These are phyloP conservation scores for Drosophila santomea DNA, from an alignment of 1,140 invertebrate species.

Conservation along the genomic window DNA sequence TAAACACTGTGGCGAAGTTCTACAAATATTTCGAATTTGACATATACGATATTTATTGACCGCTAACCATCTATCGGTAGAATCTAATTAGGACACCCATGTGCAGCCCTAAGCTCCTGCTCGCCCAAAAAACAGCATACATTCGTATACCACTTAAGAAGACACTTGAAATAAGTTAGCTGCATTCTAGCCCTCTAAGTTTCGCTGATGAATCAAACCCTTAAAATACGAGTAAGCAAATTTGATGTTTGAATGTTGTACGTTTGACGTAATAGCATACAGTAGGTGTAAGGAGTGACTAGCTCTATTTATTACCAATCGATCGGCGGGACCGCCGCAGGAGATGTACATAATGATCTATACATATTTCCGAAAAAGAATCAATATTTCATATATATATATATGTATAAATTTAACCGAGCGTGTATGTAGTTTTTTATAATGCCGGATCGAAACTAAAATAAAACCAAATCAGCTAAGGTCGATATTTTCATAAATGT, in stretches of 20 bases:
- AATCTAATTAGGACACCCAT: slow-evolving; percentile 9
- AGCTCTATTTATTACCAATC: slow-evolving; percentile 24
- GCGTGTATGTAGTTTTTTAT: slow-evolving; percentile 18
- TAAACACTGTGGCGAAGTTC: slow-evolving; percentile 21
- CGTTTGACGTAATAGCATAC: slow-evolving; percentile 70
- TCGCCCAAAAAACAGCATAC: slow-evolving; percentile 56
- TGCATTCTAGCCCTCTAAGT: slow-evolving; percentile 53
- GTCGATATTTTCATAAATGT: slow-evolving; percentile 67
- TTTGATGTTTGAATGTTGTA: slow-evolving; percentile 72
- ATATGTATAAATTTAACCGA: slow-evolving; percentile 6
- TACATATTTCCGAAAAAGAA: slow-evolving; percentile 21
- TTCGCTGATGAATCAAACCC: slow-evolving; percentile 40
- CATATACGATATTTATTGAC: slow-evolving; percentile 56
- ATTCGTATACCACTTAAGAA: slow-evolving; percentile 74
- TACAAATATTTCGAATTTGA: slow-evolving; percentile 53
- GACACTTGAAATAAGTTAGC: slow-evolving; percentile 69
- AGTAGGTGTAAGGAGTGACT: slow-evolving; percentile 20
- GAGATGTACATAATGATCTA: slow-evolving; percentile 46
- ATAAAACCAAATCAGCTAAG: slow-evolving; percentile 31
- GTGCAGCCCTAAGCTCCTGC: slow-evolving; percentile 14
- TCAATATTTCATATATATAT: slow-evolving; percentile 11
- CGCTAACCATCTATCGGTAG: slow-evolving; percentile 31
- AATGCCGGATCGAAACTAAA: slow-evolving; percentile 33
- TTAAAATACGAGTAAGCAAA: slow-evolving; percentile 26
- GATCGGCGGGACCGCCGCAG: slow-evolving; percentile 4